Evolutionary conservation across 2,797 vertebrate species (phyloP), one percentile per base, ranked within the genome.

Genomic region (Enteromius fasciolatus): DNA sequence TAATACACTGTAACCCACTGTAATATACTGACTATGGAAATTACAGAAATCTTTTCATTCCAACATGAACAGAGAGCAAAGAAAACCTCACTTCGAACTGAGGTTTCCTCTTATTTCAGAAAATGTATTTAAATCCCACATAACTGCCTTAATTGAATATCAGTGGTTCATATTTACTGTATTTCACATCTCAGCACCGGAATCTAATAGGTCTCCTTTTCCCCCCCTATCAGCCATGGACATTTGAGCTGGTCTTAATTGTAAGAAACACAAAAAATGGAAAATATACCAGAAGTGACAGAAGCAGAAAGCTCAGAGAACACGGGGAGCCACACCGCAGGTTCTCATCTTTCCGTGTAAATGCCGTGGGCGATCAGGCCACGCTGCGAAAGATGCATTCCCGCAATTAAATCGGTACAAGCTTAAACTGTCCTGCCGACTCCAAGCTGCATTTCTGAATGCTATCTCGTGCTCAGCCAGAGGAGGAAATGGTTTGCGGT

Each of bases 381-480:
- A 44, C 5, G 25, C 74, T 39, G 52, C 73, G 66, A 76, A 76
- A 80, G 48, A 82, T 70, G 70, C 84, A 79, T 41, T 69, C 78
- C 68, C 8, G 52, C 80, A 82, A 78, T 85, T 85, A 85, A 82
- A 78, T 44, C n/a, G 15, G 57, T 69, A 77, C 74, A 72, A 57
- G 66, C 68, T 33, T 72, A 77, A 70, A 64, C 57, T 78, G 73
- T 64, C 41, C 54, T 83, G 66, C 74, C 33, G 54, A 61, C 44
- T 61, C 44, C 54, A 36, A 18, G 18, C 33, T 41, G 41, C 57
- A 28, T 33, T 44, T 81, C 46, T 77, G 67, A 63, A 72, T 82
- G 57, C 36, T 46, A 78, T 78, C 67, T 82, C n/a, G 20, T 7
- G 18, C 14, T 41, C 44, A 72, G 74, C 17, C 41, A 46, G 7